phyloP scores from a whole-genome alignment of 2,797 vertebrate genomes.

The Betta splendens region DNA sequence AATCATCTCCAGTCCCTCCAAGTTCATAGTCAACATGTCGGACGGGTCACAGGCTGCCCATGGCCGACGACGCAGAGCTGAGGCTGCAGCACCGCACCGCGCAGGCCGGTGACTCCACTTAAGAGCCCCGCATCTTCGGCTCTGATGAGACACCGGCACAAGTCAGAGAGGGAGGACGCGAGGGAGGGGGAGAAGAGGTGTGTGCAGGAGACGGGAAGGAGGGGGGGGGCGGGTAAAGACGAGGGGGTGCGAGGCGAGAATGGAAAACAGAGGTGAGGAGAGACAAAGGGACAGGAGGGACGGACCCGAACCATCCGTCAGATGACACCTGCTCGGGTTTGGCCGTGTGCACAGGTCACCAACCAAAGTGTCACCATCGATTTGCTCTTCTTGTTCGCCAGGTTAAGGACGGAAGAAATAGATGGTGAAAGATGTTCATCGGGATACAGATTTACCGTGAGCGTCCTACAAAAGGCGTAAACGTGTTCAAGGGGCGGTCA shows the following conservation, averaged over 20 bases:
- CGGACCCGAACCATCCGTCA: constrained; percentile 13
- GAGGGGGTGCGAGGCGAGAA: constrained; percentile 45
- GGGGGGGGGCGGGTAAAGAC: constrained; percentile 32
- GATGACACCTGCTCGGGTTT: not conserved
- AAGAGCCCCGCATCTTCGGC: constrained; percentile 72
- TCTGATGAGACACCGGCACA: constrained; percentile 65
- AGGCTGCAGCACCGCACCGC: constrained; percentile 66
- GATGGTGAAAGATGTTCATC: too few relatives aligned
- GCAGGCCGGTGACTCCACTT: constrained; percentile 86
- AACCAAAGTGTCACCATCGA: fast-evolving
- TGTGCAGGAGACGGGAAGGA: constrained; percentile 53
- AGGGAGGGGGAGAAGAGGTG: constrained; percentile 31
- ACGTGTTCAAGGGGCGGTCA: too few relatives aligned
- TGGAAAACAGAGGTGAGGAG: constrained; percentile 43
- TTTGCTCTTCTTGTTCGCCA: not conserved
- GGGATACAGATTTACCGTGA: too few relatives aligned
- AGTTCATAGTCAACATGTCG: constrained; percentile 88
- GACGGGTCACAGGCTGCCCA: constrained; percentile 86
- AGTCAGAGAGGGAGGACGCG: constrained; percentile 43
- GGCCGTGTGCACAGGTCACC: constrained; percentile 17
- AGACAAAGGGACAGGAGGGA: not conserved
- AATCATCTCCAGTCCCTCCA: constrained; percentile 99
- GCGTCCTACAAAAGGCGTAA: too few relatives aligned
- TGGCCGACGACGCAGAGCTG: constrained; percentile 70
- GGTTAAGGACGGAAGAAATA: fast-evolving